These are phyloP conservation scores for Pharmacophagus antenor DNA, from an alignment of 2,888 invertebrate genomes.

Conservation along the genomic window DNA sequence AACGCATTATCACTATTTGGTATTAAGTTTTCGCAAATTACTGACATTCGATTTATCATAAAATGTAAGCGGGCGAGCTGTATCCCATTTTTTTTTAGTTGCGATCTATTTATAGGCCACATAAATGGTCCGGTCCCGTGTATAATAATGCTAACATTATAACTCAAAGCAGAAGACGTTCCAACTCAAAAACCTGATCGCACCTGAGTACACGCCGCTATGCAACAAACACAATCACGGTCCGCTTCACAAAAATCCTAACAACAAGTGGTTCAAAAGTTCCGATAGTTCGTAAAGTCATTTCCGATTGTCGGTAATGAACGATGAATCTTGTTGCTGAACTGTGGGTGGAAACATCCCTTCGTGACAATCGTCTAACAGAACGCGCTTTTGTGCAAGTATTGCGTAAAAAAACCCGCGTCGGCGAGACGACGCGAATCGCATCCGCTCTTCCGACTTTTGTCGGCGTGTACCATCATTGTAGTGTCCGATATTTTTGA, in stretches of 20 bases:
- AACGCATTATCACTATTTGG: too few relatives aligned
- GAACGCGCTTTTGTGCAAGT: slow-evolving; percentile 49
- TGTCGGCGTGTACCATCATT: slow-evolving; percentile 65
- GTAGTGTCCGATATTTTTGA: slow-evolving; percentile 76
- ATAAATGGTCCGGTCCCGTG: not conserved
- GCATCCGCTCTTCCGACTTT: slow-evolving; percentile 80
- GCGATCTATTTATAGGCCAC: not conserved
- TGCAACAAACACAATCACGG: slow-evolving; percentile 48
- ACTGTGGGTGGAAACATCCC: slow-evolving; percentile 82
- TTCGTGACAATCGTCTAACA: slow-evolving; percentile 58
- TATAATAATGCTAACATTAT: slow-evolving; percentile 29
- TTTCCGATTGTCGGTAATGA: slow-evolving; percentile 76
- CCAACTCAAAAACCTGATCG: slow-evolving; percentile 31
- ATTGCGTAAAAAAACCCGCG: slow-evolving; percentile 71
- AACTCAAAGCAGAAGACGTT: slow-evolving; percentile 20
- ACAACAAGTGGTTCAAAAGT: slow-evolving; percentile 67
- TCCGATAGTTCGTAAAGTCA: slow-evolving; percentile 64
- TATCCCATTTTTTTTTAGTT: not conserved
- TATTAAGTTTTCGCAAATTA: too few relatives aligned
- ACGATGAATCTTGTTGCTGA: slow-evolving; percentile 64
- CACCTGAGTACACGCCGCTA: slow-evolving; percentile 60
- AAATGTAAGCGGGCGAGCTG: too few relatives aligned
- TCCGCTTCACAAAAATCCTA: slow-evolving; percentile 43
- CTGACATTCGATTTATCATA: too few relatives aligned
- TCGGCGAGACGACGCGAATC: slow-evolving; percentile 73